Base-by-base conservation (phyloP, 2,888 invertebrate genomes). In the Leucophenga maculata region DNA sequence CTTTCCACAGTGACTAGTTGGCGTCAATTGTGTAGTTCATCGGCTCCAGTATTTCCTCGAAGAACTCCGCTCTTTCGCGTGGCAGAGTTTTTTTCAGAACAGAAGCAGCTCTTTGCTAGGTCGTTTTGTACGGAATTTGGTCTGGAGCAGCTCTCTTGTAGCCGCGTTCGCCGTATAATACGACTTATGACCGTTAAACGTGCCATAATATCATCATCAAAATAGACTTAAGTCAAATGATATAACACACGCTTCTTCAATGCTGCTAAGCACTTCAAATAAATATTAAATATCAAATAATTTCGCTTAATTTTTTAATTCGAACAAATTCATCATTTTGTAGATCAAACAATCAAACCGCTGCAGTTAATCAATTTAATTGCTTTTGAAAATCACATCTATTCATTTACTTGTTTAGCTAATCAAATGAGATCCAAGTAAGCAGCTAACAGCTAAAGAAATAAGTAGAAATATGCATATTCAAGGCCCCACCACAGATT, bases 361-460 rank as follows among this genome's bases (percentile, higher is more conserved):
- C 75, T 75, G 75, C 75, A 82, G 77, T 81, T 78, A 81, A 81
- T 81, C 82, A 81, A 83, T 77, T 80, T 81, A 82, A 81, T 83
- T 83, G 84, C 76, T 76, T 39, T 71, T 76, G 84, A 82, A 83
- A 83, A 83, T 80, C 80, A 80, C 83, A 79, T 80, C 82, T 71
- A 78, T 72, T 77, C 68, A 46, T 67, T 67, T 48, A 46, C 66
- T 77, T 69, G 50, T 67, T 67, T 48, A 46, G 65, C 66, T 44
- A 70, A 50, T 65, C 54, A 71, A 68, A 59, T 50, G 55, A 70
- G 71, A 72, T 59, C 60, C 66, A 31, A 39, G 39, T 39, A 39
- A 39, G 1, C 4, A 60, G 32, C 32, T 31, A n/a, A 71, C 62
- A 64, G 60, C 69, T 73, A 78, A 77, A 74, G 70, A 74, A 73